Conservation (phyloP, 23 tunicate genomes). For the Oikopleura albicans region DNA sequence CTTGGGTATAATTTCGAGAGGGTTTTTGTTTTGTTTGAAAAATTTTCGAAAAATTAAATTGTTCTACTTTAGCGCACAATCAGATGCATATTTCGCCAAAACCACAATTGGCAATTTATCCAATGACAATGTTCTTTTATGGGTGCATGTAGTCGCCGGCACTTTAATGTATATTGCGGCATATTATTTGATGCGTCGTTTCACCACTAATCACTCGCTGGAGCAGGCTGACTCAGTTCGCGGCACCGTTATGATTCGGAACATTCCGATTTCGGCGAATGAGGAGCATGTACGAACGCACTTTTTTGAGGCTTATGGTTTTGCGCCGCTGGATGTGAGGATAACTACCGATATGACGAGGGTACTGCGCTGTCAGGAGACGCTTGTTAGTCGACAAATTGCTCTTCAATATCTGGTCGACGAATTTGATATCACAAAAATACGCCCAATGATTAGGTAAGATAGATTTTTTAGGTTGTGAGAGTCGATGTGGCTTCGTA, state of each 20-base stretch:
- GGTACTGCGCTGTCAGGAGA: not conserved
- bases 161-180: not conserved
- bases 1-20: too few species aligned
- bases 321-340: not conserved
- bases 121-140: not conserved
- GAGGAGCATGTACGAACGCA: not conserved
- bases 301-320: not conserved
- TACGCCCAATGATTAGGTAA: not conserved
- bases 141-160: not conserved
- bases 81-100: not conserved
- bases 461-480: too few species aligned
- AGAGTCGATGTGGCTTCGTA: too few species aligned
- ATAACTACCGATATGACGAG: not conserved
- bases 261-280: not conserved
- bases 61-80: not conserved
- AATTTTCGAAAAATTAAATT: too few species aligned
- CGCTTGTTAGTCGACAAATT: not conserved
- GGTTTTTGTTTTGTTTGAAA: too few species aligned
- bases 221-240: not conserved
- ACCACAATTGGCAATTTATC: not conserved
- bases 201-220: not conserved
- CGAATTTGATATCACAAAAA: not conserved
- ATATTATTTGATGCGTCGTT: not conserved
- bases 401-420: not conserved
- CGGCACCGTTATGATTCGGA: not conserved